Percentiles rank a stretch among this genome's conserved stretches.
Evolutionary conservation across 2,113 vertebrate species (phyloP).

Genomic region (Quiscalus mexicanus): DNA sequence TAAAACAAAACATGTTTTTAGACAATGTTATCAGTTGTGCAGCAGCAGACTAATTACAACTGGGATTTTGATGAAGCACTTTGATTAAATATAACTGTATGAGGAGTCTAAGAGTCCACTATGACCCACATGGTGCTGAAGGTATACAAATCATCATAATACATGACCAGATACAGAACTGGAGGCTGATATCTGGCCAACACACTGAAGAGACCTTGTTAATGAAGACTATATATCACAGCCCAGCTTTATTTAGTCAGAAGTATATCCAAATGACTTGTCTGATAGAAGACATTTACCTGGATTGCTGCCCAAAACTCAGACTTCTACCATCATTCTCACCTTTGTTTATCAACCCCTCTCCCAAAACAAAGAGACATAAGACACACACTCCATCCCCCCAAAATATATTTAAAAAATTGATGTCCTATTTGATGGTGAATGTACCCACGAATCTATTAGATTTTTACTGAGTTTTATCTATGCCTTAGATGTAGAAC

Average conservation of each 20-base stretch:
- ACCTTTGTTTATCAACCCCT: neutral
- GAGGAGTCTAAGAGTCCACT: neutral
- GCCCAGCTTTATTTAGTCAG: neutral
- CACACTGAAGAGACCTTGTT: neutral
- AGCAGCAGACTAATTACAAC: neutral
- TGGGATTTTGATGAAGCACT: neutral
- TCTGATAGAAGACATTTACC: neutral
- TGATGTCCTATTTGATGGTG: neutral
- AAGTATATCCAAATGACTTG: neutral
- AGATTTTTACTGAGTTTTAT: neutral
- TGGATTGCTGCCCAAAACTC: neutral
- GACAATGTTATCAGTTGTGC: neutral
- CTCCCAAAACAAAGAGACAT: neutral
- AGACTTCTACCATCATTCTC: neutral
- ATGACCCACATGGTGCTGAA: neutral
- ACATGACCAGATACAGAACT: neutral
- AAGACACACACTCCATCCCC: accelerated
- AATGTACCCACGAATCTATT: neutral
- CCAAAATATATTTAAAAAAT: neutral
- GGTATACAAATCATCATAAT: neutral
- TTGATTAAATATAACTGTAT: neutral
- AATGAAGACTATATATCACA: neutral
- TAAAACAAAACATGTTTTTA: neutral
- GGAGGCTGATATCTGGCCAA: neutral
- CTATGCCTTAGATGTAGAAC: neutral